A percentile compares a stretch with the other conserved stretches of the same genome.
Evolutionary conservation across 2,113 vertebrate species (phyloP).

Genomic region (Taurulus bubalis): DNA sequence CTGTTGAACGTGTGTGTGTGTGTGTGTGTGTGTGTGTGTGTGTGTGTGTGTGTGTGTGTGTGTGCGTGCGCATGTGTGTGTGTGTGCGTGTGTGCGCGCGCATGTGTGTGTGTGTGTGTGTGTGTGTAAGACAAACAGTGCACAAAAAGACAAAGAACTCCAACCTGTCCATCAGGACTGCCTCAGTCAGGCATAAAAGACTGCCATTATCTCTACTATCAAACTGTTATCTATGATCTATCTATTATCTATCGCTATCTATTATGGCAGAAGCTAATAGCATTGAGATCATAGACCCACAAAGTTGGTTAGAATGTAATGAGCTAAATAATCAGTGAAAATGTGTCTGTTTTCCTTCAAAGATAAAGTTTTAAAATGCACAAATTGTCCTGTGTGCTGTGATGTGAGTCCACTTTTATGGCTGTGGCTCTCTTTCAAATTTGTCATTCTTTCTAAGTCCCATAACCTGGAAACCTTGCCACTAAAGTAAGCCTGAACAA

Average conservation of each 20-base stretch:
- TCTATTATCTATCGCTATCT: neutral
- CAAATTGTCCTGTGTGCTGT: neutral
- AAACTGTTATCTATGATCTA: neutral
- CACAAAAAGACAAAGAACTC: conserved; percentile 1
- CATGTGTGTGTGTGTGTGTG: conserved; percentile 8
- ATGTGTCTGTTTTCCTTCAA: neutral
- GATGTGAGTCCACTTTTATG: neutral
- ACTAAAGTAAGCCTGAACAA: neutral
- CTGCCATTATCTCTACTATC: neutral
- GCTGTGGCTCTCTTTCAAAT: neutral
- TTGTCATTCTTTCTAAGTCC: neutral
- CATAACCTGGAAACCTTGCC: neutral
- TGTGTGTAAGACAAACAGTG: conserved; percentile 14
- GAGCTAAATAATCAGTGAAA: neutral
- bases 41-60: neutral
- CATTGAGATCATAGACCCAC: neutral
- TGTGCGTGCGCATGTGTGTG: neutral
- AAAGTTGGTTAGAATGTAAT: neutral
- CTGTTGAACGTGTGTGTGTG: neutral
- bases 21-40: neutral
- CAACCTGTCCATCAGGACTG: conserved; percentile 2
- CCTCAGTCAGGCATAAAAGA: neutral
- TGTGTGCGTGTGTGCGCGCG: conserved; percentile 4
- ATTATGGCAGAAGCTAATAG: neutral
- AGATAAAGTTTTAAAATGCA: neutral